Base-by-base conservation (phyloP, 2,888 invertebrate genomes). In the Epiblema foenella region DNA sequence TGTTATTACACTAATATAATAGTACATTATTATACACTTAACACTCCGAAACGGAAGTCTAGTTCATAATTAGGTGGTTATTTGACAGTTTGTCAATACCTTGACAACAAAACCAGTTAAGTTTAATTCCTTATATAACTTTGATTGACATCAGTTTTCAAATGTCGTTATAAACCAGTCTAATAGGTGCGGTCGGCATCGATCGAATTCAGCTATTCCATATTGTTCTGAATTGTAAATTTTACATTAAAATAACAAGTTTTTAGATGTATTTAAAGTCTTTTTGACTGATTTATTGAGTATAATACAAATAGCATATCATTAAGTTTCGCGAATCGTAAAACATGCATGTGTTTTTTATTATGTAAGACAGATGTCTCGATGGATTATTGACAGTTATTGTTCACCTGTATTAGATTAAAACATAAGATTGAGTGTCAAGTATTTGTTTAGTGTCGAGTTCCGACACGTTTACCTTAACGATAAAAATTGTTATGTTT, bases 21-120 rank as follows among this genome's bases (percentile, higher is more conserved):
- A 33, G 3, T 15, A 42, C 0, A 12, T 42, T 46, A n/a, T 46
- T 7, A n/a, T 15, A 1, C 0, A 33, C 8, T 33, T n/a, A 7
- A 46, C 46, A n/a, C 46, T 15, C 1, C 46, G n/a, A 46, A n/a
- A 46, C 33, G 39, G 20, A 64, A n/a, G 18, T 18, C n/a, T 11
- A 11, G 42, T 39, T n/a, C 24, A 29, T 39, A 56, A 42, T 37
- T 37, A 10, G 3, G 2, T 39, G n/a, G 18, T 11, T 20, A 4
- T 10, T 62, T 10, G 7, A 7, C 33, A 42, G 0, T 3, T 12
- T 46, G 17, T 18, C 17, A 52, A 15, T 15, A 57, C 29, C 37
- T 64, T 64, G 42, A 24, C 51, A 52, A 58, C 37, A 59, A 54
- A 65, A 70, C 65, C 37, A 46, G 69, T 66, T 66, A 39, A 7